Evolutionary conservation across 2,113 vertebrate species (phyloP).

Genomic region (Rhynchomys soricoides): DNA sequence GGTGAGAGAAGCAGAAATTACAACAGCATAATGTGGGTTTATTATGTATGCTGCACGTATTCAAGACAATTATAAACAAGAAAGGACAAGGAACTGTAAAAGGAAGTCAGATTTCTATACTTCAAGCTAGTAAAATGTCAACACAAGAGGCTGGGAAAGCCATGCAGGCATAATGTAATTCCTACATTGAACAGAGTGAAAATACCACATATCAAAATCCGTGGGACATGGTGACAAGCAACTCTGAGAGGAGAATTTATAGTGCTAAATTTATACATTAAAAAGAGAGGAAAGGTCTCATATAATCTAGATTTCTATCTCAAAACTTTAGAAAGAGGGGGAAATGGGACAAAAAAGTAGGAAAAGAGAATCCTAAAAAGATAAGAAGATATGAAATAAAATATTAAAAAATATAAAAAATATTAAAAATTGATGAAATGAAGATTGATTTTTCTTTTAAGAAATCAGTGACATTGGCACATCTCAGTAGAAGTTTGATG

Average conservation of each 20-base stretch:
- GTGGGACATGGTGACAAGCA: not conserved
- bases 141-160: not conserved
- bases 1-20: not conserved
- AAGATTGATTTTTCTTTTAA: not conserved
- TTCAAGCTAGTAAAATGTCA: not conserved
- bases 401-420: not conserved
- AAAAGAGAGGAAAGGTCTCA: not conserved
- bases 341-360: not conserved
- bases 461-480: not conserved
- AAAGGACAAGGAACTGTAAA: not conserved
- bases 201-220: not conserved
- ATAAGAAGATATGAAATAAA: not conserved
- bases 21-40: not conserved
- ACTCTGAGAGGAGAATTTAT: not conserved
- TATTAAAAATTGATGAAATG: not conserved
- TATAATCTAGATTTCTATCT: not conserved
- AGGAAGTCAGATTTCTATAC: not conserved
- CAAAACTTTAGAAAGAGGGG: not conserved
- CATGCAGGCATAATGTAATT: not conserved
- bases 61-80: not conserved
- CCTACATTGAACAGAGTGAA: not conserved
- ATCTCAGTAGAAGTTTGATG: not conserved
- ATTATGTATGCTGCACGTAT: not conserved
- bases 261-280: conserved; percentile 16
- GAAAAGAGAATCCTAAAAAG: not conserved